Conservation (phyloP, 2,888 invertebrate species). For the Andrena bucephala region DNA sequence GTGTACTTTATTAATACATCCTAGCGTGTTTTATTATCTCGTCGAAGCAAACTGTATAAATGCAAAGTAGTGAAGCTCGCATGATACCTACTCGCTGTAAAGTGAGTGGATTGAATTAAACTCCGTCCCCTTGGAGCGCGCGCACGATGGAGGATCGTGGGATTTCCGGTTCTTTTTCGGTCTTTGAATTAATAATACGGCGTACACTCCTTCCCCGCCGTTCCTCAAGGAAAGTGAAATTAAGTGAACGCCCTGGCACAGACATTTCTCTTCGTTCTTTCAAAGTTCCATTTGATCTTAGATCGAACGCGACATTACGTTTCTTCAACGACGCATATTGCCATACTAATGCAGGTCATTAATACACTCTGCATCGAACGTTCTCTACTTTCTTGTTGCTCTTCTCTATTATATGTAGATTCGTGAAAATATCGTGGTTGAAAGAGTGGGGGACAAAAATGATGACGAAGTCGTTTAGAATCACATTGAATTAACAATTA, state of each 20-base stretch:
- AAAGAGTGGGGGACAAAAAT: no score
- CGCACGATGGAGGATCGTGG: conserved; percentile 42
- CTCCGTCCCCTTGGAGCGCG: conserved; percentile 29
- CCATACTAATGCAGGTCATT: background rate
- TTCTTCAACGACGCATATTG: background rate
- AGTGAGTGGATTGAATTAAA: conserved; percentile 53
- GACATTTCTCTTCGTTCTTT: background rate
- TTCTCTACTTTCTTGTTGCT: background rate
- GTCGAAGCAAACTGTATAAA: conserved; percentile 36
- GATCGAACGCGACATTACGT: background rate
- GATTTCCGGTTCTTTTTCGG: conserved; percentile 55
- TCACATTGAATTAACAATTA: no score
- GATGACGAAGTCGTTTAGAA: no score
- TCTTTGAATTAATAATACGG: conserved; percentile 43
- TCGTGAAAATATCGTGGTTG: background rate
- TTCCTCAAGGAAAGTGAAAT: conserved; percentile 1
- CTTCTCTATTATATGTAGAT: background rate
- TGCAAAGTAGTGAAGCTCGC: conserved; percentile 41
- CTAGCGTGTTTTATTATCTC: conserved; percentile 34
- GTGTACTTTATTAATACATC: conserved; percentile 46
- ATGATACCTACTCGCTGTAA: conserved; percentile 31
- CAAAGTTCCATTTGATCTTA: no score
- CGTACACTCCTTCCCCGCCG: background rate
- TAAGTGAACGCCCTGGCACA: background rate
- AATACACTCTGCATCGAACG: no score